Percentiles rank a stretch among this genome's conserved stretches.
Evolutionary conservation across 2,113 vertebrate genomes (phyloP).

Genomic region (Cromileptes altivelis): DNA sequence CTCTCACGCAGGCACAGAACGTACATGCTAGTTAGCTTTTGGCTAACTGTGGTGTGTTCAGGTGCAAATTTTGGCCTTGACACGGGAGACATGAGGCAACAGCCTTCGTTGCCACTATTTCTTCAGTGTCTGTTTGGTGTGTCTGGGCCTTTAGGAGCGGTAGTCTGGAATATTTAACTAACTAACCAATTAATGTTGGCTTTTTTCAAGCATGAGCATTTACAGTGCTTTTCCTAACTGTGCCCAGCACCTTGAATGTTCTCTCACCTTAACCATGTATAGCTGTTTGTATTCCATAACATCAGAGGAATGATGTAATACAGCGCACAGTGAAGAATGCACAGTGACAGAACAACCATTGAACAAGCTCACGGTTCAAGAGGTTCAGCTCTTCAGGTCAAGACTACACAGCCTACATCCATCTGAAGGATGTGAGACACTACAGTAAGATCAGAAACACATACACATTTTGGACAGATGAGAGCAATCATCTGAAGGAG

Average conservation of each 20-base stretch:
- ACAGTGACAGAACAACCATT: neutral
- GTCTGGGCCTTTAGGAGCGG: too few relatives aligned
- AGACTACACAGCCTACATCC: neutral
- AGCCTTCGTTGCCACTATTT: too few relatives aligned
- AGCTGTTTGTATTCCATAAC: neutral
- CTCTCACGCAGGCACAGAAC: too few relatives aligned
- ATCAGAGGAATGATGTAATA: neutral
- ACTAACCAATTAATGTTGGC: neutral
- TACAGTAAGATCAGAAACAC: neutral
- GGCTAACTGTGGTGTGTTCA: too few relatives aligned
- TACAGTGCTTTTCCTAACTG: neutral
- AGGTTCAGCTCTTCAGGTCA: conserved; percentile 3
- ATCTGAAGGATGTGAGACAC: neutral
- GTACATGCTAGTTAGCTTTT: too few relatives aligned
- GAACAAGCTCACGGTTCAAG: neutral
- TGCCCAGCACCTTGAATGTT: neutral
- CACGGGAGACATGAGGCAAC: too few relatives aligned
- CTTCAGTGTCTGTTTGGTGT: too few relatives aligned
- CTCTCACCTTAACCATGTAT: neutral
- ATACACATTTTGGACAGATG: neutral
- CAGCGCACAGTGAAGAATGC: neutral
- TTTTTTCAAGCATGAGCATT: neutral
- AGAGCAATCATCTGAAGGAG: neutral
- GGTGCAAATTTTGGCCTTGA: too few relatives aligned
- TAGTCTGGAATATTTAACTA: neutral